A percentile compares a stretch with the other conserved stretches of the same genome.
phyloP scores from a whole-genome alignment of 2,888 invertebrate species.

The Sinotaia quadrata region DNA sequence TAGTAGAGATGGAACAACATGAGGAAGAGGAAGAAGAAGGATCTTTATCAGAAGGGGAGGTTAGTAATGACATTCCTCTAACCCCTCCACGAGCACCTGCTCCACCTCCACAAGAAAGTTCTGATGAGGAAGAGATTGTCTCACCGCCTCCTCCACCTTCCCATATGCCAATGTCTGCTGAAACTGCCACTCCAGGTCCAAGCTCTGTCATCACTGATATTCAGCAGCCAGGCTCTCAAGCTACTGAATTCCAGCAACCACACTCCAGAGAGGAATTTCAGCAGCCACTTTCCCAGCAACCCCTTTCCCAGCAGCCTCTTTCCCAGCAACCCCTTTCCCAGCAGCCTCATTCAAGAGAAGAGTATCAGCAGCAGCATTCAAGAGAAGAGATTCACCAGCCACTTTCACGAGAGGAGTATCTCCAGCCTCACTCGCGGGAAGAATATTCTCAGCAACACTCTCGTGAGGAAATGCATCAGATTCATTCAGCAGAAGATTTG shows the following conservation, averaged over 20 bases:
- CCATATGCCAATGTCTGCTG: constrained; percentile 25
- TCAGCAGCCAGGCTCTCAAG: constrained; percentile 32
- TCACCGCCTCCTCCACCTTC: constrained; percentile 30
- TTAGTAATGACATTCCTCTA: constrained; percentile 46
- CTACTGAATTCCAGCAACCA: constrained; percentile 25
- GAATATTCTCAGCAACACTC: constrained; percentile 18
- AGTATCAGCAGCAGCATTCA: constrained; percentile 11
- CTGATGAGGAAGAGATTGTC: constrained; percentile 44
- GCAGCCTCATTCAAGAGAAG: constrained; percentile 16
- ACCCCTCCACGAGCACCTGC: constrained; percentile 47
- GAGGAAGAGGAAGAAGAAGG: constrained; percentile 28
- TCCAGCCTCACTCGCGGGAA: constrained; percentile 12
- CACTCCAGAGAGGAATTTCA: constrained; percentile 17
- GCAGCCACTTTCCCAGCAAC: constrained; percentile 26
- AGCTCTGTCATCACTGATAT: constrained; percentile 24
- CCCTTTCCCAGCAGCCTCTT: constrained; percentile 23
- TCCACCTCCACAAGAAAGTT: constrained; percentile 40
- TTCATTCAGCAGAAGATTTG: constrained; percentile 7
- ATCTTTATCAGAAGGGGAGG: constrained; percentile 39
- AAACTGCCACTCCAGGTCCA: constrained; percentile 19
- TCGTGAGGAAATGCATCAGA: constrained; percentile 16
- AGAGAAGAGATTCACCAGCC: constrained; percentile 15
- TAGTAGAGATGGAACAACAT: neutral
- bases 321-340: constrained; percentile 26
- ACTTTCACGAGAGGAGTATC: constrained; percentile 9